Evolutionary conservation across 2,797 vertebrate species (phyloP).

Genomic region (Manis crassicaudata): DNA sequence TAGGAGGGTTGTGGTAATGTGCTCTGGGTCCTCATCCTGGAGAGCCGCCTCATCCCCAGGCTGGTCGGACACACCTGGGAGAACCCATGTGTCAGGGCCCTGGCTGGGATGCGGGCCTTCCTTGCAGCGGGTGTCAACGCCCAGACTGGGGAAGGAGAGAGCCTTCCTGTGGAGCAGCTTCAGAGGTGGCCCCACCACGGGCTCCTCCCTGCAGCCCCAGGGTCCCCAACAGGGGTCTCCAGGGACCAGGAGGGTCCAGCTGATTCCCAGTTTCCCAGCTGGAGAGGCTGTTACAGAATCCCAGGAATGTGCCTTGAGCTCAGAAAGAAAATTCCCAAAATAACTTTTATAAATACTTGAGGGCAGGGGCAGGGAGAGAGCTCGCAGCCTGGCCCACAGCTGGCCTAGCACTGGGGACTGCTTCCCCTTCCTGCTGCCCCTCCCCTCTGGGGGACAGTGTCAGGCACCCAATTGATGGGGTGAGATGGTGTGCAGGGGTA

Average conservation of each 20-base stretch:
- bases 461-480: neutral
- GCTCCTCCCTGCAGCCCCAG: neutral
- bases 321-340: constrained; percentile 84
- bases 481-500: rapidly evolving
- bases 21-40: neutral
- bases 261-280: constrained; percentile 83
- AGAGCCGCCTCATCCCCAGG: neutral
- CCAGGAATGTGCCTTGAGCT: constrained; percentile 84
- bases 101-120: neutral
- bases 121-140: neutral
- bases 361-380: constrained; percentile 73
- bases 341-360: constrained; percentile 84
- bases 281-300: constrained; percentile 83
- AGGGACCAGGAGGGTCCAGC: constrained; percentile 50
- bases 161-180: neutral
- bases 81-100: neutral
- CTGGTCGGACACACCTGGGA: neutral
- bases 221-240: neutral
- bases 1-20: neutral
- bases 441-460: neutral
- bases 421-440: neutral
- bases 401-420: neutral
- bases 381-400: constrained; percentile 52
- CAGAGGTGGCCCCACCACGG: neutral
- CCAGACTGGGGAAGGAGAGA: neutral